A percentile compares a stretch with the other conserved stretches of the same genome.
Conservation (phyloP, 30 jellyfish, hydroid and myxozoan species). For the Turritopsis rubra region DNA sequence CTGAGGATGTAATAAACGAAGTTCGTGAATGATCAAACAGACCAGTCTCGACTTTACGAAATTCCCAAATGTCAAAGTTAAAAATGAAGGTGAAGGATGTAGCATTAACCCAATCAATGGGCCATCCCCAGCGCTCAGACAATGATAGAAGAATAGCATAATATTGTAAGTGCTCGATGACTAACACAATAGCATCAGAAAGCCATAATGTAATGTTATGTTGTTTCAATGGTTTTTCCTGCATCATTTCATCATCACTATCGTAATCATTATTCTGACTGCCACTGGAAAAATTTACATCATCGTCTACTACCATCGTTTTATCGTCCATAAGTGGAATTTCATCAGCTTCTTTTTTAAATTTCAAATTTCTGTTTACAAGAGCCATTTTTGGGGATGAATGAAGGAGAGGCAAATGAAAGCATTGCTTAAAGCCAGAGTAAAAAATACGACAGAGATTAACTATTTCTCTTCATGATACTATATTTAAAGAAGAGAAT, state of each 20-base stretch:
- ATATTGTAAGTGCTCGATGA: slow-evolving; percentile 75
- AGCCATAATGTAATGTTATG: slow-evolving; percentile 79
- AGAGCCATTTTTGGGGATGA: slow-evolving; percentile 77
- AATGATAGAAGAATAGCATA: slow-evolving; percentile 72
- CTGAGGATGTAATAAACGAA: slow-evolving; percentile 62
- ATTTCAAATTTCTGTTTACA: slow-evolving; percentile 48
- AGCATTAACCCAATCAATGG: slow-evolving; percentile 64
- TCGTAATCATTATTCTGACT: slow-evolving; percentile 25
- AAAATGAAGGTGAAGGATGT: slow-evolving; percentile 62
- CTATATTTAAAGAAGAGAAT: neutral
- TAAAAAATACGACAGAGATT: no score
- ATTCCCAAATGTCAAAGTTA: slow-evolving; percentile 85
- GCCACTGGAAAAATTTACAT: slow-evolving; percentile 14
- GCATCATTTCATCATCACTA: slow-evolving; percentile 40
- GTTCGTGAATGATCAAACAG: slow-evolving; percentile 66
- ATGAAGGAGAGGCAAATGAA: no score
- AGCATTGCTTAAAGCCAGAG: no score
- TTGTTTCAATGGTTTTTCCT: slow-evolving; percentile 47
- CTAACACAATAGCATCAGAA: slow-evolving; percentile 62
- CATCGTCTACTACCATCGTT: slow-evolving; percentile 36
- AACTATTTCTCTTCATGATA: no score
- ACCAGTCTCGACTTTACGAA: slow-evolving; percentile 79
- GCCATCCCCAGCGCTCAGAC: slow-evolving; percentile 98
- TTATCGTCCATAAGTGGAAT: slow-evolving; percentile 60
- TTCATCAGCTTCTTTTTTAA: slow-evolving; percentile 55